phyloP scores from a whole-genome alignment of 2,888 invertebrate species.

The Dermolepida albohirtum region DNA sequence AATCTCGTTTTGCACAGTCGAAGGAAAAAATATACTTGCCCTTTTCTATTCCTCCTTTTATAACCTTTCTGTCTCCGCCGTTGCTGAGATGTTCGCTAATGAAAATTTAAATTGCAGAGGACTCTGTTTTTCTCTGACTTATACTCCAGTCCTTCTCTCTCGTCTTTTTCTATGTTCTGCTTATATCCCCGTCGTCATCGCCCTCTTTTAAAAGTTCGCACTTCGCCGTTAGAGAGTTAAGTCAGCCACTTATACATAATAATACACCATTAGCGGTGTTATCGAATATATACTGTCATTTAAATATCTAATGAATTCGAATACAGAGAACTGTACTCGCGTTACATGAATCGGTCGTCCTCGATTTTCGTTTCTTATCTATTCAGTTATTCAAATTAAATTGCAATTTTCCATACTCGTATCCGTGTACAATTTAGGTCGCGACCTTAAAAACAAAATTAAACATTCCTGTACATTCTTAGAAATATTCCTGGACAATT shows the following conservation, averaged over 20 bases:
- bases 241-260: constrained; percentile 57
- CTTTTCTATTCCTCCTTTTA: constrained; percentile 2
- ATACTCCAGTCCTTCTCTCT: constrained; percentile 41
- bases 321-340: constrained; percentile 41
- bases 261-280: constrained; percentile 59
- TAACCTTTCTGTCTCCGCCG: background rate
- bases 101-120: constrained; percentile 59
- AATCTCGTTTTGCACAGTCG: constrained; percentile 52
- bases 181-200: constrained; percentile 2
- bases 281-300: constrained; percentile 59
- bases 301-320: constrained; percentile 61
- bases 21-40: constrained; percentile 46
- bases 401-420: too few relatives aligned
- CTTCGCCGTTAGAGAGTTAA: constrained; percentile 41
- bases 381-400: too few relatives aligned
- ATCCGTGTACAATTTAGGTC: too few relatives aligned
- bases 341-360: too few relatives aligned
- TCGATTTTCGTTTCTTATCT: too few relatives aligned
- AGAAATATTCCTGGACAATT: too few relatives aligned
- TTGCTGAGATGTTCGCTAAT: constrained; percentile 52
- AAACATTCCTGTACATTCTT: too few relatives aligned
- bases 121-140: constrained; percentile 47
- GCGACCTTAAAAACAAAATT: too few relatives aligned
- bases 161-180: constrained; percentile 26
- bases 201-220: constrained; percentile 17